A percentile compares a stretch with the other conserved stretches of the same genome.
Evolutionary conservation across 2,113 vertebrate species (phyloP).

Genomic region (Bufo bufo): DNA sequence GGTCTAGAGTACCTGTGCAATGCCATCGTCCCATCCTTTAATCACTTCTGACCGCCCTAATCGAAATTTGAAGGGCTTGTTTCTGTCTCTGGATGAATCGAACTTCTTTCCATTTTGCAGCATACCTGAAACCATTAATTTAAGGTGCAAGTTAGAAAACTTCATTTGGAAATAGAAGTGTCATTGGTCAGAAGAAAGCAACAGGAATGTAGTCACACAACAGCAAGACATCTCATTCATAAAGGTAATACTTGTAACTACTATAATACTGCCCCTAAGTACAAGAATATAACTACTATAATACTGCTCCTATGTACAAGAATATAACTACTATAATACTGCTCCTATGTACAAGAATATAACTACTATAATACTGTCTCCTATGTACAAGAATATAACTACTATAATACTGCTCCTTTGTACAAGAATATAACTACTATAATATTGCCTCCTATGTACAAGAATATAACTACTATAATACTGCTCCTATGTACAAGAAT

Average conservation of each 20-base stretch:
- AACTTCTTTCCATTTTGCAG: conserved; percentile 99
- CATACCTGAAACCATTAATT: conserved; percentile 81
- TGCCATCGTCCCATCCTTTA: conserved; percentile 97
- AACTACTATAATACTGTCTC: no score
- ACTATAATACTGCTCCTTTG: background rate
- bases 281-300: background rate
- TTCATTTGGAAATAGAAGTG: background rate
- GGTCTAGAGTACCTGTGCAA: conserved; percentile 82
- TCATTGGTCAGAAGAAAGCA: background rate
- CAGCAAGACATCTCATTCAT: background rate
- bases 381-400: background rate
- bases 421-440: background rate
- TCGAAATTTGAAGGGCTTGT: conserved; percentile 98
- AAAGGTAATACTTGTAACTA: background rate
- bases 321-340: conserved; percentile 2
- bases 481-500: background rate
- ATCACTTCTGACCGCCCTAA: conserved; percentile 95
- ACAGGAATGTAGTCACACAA: background rate
- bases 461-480: background rate
- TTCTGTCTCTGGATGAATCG: conserved; percentile 97
- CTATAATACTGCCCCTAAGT: background rate
- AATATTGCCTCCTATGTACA: background rate
- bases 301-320: background rate
- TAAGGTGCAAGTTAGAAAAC: background rate
- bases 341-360: background rate